phyloP scores from a whole-genome alignment of 2,113 vertebrate species.

The Planiliza haematocheilus region DNA sequence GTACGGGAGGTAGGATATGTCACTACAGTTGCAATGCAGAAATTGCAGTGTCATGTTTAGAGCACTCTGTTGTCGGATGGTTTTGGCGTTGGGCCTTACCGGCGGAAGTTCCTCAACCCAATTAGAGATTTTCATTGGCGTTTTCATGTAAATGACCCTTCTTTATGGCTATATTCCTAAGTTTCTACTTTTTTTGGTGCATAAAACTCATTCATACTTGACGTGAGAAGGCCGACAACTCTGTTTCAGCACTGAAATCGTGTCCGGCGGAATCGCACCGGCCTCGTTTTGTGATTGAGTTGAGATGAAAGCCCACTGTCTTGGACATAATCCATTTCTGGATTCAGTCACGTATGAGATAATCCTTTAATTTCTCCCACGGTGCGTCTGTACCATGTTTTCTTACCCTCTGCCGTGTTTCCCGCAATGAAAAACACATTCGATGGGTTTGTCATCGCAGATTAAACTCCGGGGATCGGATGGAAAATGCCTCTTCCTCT shows the following conservation, averaged over 20 bases:
- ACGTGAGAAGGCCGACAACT: background rate
- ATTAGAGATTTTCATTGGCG: no score
- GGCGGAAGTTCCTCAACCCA: no score
- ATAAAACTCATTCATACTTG: background rate
- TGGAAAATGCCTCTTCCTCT: constrained; percentile 51
- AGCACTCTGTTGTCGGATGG: no score
- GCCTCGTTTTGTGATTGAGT: background rate
- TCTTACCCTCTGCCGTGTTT: constrained; percentile 24
- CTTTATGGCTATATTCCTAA: no score
- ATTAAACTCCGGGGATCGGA: constrained; percentile 58
- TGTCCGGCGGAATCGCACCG: constrained; percentile 1
- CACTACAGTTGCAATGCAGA: no score
- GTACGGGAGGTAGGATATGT: no score
- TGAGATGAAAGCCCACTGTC: constrained; percentile 10
- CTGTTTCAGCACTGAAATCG: background rate
- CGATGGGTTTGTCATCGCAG: constrained; percentile 43
- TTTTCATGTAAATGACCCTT: no score
- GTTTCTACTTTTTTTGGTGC: no score
- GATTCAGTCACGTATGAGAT: constrained; percentile 1
- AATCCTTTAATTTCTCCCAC: constrained; percentile 2
- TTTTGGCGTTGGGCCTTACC: no score
- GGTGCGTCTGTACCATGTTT: background rate
- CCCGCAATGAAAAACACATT: constrained; percentile 43
- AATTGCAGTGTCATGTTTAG: no score
- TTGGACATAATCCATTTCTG: constrained; percentile 36